Percentiles rank a stretch among this genome's conserved stretches.
phyloP scores from a whole-genome alignment of 2,888 invertebrate genomes.

The Cheilosia pagana region DNA sequence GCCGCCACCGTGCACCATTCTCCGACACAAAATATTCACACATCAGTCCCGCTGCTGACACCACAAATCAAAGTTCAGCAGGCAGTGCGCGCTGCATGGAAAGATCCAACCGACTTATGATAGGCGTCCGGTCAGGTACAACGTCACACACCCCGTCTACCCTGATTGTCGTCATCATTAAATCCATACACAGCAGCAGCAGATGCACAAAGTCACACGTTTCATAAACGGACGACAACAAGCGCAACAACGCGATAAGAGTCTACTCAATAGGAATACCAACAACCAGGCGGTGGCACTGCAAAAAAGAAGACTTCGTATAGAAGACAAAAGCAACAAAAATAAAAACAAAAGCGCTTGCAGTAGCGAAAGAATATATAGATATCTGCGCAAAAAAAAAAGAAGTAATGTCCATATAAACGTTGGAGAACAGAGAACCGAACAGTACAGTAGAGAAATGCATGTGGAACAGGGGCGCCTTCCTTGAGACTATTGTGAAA shows the following conservation, averaged over 20 bases:
- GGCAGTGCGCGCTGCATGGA: conserved; percentile 43
- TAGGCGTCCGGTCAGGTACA: conserved; percentile 75
- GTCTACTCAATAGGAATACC: conserved; percentile 70
- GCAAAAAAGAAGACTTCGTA: conserved; percentile 41
- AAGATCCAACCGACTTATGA: conserved; percentile 68
- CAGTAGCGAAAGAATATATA: conserved; percentile 23
- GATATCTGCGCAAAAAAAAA: not conserved
- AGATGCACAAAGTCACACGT: conserved; percentile 75
- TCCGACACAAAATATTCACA: conserved; percentile 55
- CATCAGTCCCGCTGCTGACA: conserved; percentile 65
- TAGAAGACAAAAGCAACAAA: conserved; percentile 30
- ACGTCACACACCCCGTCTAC: conserved; percentile 73
- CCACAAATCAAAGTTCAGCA: conserved; percentile 72
- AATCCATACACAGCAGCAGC: conserved; percentile 61
- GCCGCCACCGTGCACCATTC: conserved; percentile 48
- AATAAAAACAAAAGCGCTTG: conserved; percentile 52
- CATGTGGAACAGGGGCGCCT: conserved; percentile 75
- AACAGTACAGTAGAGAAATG: conserved; percentile 64
- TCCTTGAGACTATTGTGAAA: conserved; percentile 74
- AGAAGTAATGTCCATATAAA: conserved; percentile 71
- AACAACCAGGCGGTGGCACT: conserved; percentile 66
- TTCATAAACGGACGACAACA: conserved; percentile 74
- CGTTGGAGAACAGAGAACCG: conserved; percentile 57
- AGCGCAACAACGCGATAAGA: conserved; percentile 74
- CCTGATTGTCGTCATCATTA: conserved; percentile 73